Evolutionary conservation across 2,113 vertebrate genomes (phyloP).

Genomic region (Phainopepla nitens): DNA sequence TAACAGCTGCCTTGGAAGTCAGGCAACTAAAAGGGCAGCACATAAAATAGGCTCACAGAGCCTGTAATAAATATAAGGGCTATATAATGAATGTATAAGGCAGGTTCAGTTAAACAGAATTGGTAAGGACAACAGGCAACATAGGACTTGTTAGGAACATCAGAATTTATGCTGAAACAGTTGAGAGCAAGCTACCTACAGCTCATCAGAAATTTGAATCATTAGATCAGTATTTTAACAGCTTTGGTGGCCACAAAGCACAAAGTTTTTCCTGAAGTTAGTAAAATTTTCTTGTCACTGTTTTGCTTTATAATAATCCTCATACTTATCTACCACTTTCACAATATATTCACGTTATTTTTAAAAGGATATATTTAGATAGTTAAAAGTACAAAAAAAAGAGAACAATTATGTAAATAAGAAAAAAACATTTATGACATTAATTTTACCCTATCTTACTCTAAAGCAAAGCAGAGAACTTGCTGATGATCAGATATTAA

Average conservation of each 20-base stretch:
- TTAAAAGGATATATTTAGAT: neutral
- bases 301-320: neutral
- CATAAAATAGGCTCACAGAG: neutral
- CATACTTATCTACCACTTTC: neutral
- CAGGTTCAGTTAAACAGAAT: neutral
- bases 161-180: neutral
- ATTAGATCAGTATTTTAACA: neutral
- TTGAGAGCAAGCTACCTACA: neutral
- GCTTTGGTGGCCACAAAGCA: neutral
- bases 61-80: neutral
- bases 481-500: neutral
- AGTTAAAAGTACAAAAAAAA: neutral
- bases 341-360: neutral
- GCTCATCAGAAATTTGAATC: neutral
- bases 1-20: neutral
- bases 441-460: neutral
- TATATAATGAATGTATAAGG: neutral
- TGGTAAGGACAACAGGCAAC: neutral
- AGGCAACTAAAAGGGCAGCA: neutral
- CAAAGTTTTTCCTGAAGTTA: neutral
- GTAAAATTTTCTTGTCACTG: neutral
- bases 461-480: neutral
- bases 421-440: neutral
- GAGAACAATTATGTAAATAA: neutral
- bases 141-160: neutral